Evolutionary conservation across 2,888 invertebrate genomes (phyloP).

Genomic region (Meteorus cinctellus): DNA sequence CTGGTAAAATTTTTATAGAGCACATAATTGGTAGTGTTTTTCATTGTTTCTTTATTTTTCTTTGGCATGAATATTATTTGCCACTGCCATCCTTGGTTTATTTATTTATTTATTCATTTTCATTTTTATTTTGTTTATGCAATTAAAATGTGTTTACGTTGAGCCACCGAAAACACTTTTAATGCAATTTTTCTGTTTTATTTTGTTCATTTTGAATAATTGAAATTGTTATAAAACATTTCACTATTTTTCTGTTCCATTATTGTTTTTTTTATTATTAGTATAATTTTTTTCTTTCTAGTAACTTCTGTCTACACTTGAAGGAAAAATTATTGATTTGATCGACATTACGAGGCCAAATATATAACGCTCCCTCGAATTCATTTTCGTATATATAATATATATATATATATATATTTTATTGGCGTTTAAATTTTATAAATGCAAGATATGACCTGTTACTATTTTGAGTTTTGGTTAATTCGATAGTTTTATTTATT

Average conservation of each 20-base stretch:
- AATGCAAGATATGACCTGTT: slow-evolving; percentile 13
- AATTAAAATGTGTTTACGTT: slow-evolving; percentile 48
- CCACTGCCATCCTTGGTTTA: slow-evolving; percentile 38
- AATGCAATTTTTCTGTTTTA: slow-evolving; percentile 22
- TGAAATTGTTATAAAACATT: no score
- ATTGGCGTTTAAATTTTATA: slow-evolving; percentile 1
- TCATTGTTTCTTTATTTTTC: slow-evolving; percentile 51
- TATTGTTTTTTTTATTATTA: not conserved
- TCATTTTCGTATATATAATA: not conserved
- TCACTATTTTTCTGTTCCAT: slow-evolving; percentile 15
- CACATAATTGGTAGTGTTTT: slow-evolving; percentile 63
- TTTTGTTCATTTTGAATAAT: not conserved
- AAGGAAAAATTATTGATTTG: not conserved
- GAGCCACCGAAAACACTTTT: slow-evolving; percentile 52
- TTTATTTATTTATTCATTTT: slow-evolving; percentile 24
- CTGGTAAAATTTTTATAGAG: slow-evolving; percentile 65
- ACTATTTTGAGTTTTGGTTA: slow-evolving; percentile 1
- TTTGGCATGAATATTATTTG: slow-evolving; percentile 66
- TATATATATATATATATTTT: not conserved
- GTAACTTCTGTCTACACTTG: slow-evolving; percentile 2
- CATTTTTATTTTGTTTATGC: slow-evolving; percentile 15
- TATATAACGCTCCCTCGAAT: not conserved
- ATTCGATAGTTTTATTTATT: not conserved
- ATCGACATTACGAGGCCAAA: not conserved
- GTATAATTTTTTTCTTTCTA: not conserved